Evolutionary conservation across 2,113 vertebrate species (phyloP).

Genomic region (Bubalus kerabau): DNA sequence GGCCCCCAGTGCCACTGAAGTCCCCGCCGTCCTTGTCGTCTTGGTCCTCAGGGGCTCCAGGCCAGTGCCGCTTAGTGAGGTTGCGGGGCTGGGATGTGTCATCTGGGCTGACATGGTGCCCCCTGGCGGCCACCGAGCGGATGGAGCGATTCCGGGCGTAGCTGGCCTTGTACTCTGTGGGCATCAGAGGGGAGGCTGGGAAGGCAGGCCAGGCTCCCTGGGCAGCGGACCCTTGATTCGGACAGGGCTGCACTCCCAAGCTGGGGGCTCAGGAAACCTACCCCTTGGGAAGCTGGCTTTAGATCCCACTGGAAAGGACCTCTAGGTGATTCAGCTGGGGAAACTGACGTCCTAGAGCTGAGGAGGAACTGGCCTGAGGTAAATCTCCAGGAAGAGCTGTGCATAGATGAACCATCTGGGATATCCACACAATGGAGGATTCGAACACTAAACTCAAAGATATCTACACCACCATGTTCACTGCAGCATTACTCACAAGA

Average conservation of each 20-base stretch:
- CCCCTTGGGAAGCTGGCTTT: neutral
- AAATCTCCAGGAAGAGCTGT: neutral
- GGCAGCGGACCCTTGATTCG: neutral
- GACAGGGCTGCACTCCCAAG: neutral
- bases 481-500: neutral
- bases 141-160: constrained; percentile 84
- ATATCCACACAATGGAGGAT: accelerated
- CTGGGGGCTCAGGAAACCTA: neutral
- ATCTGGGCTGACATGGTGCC: constrained; percentile 83
- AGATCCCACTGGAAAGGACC: neutral
- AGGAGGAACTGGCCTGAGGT: neutral
- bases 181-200: neutral
- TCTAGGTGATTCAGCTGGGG: neutral
- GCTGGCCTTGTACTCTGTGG: constrained; percentile 86
- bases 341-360: neutral
- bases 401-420: accelerated
- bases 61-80: constrained; percentile 77
- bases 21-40: constrained; percentile 85
- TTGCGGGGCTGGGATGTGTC: constrained; percentile 81
- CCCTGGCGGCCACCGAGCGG: constrained; percentile 85
- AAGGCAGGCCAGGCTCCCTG: neutral
- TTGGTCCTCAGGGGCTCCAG: constrained; percentile 59
- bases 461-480: accelerated
- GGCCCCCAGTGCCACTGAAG: constrained; percentile 89
- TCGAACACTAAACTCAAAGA: accelerated